These are phyloP conservation scores for Blastomussa wellsi DNA, from an alignment of 92 coral and sea anemone species.

Conservation along the genomic window DNA sequence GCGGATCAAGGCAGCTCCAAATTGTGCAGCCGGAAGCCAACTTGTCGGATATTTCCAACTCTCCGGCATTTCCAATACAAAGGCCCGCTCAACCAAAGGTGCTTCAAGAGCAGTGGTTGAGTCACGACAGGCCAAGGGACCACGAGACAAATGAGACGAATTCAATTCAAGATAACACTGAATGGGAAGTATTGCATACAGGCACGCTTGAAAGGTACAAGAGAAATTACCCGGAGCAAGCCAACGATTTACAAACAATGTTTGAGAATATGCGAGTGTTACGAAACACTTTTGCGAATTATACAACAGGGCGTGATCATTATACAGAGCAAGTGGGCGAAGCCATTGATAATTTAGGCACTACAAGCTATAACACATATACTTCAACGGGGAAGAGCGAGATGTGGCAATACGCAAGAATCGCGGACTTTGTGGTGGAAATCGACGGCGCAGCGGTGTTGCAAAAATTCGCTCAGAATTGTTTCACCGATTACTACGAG, in stretches of 20 bases:
- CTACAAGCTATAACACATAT: not conserved
- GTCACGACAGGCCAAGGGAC: not conserved
- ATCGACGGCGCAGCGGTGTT: slow-evolving; percentile 17
- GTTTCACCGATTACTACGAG: slow-evolving; percentile 22
- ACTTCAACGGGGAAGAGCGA: not conserved
- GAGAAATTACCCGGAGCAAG: not conserved
- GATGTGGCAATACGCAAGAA: not conserved
- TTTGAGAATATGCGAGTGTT: not conserved
- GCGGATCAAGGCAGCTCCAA: not conserved
- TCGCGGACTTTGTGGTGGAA: slow-evolving; percentile 7
- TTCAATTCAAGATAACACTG: not conserved
- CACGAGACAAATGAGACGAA: not conserved
- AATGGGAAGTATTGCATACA: not conserved
- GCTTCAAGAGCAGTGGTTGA: not conserved
- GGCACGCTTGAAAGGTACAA: not conserved
- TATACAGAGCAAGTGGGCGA: not conserved
- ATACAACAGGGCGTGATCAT: not conserved
- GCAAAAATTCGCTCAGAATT: slow-evolving; percentile 4
- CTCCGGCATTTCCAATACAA: not conserved
- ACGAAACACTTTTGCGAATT: not conserved
- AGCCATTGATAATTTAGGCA: not conserved
- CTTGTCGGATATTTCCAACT: not conserved
- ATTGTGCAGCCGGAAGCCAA: not conserved
- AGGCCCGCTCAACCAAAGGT: not conserved
- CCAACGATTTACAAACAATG: not conserved